Percentiles rank a stretch among this genome's conserved stretches.
Conservation (phyloP, 2,888 invertebrate genomes). For the Hololepta plana region DNA sequence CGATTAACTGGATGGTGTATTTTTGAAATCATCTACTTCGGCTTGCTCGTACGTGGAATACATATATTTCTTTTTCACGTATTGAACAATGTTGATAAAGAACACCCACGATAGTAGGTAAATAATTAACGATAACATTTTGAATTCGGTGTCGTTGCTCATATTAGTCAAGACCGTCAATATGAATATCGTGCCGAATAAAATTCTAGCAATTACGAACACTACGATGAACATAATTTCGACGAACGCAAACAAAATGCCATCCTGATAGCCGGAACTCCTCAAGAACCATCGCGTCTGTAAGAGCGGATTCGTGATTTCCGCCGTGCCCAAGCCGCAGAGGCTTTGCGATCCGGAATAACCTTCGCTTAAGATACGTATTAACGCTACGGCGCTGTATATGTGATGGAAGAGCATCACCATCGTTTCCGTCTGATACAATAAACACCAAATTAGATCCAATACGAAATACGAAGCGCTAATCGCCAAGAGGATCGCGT, state of each 20-base stretch:
- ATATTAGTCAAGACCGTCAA: conserved; percentile 26
- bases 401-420: conserved; percentile 38
- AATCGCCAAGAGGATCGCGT: conserved; percentile 27
- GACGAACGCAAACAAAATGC: conserved; percentile 26
- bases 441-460: conserved; percentile 38
- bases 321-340: conserved; percentile 36
- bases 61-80: conserved; percentile 16
- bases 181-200: conserved; percentile 33
- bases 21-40: too few species aligned
- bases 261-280: conserved; percentile 29
- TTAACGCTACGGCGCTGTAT: conserved; percentile 32
- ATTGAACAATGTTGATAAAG: conserved; percentile 17
- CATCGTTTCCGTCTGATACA: conserved; percentile 30
- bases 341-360: conserved; percentile 32
- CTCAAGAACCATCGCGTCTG: conserved; percentile 44
- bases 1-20: too few species aligned
- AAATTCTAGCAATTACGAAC: conserved; percentile 32
- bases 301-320: conserved; percentile 41
- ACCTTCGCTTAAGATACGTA: conserved; percentile 31
- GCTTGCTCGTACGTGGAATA: too few species aligned
- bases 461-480: conserved; percentile 45
- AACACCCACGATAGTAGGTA: conserved; percentile 24
- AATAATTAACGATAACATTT: conserved; percentile 16
- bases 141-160: conserved; percentile 26
- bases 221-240: conserved; percentile 32